Evolutionary conservation across 2,113 vertebrate genomes (phyloP).

Genomic region (Scomber japonicus): DNA sequence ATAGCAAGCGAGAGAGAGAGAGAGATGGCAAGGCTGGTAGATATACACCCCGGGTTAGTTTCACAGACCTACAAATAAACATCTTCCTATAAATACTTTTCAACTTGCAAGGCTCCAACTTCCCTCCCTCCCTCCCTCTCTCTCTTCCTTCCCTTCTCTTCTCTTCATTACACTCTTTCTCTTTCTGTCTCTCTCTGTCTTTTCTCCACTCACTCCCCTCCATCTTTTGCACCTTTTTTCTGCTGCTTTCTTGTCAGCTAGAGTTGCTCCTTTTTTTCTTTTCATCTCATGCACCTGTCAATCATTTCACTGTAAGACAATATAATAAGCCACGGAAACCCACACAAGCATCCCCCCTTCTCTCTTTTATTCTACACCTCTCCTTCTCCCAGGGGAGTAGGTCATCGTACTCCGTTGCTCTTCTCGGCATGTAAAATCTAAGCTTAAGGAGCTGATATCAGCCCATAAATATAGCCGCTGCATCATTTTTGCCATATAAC

Average conservation of each 20-base stretch:
- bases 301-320: slow-evolving; percentile 10
- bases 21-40: slow-evolving; percentile 69
- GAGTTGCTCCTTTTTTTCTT: neutral
- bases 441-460: slow-evolving; percentile 84
- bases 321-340: slow-evolving; percentile 24
- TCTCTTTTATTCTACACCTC: slow-evolving; percentile 26
- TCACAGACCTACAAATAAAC: slow-evolving; percentile 85
- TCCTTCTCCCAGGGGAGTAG: slow-evolving; percentile 42
- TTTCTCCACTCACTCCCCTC: neutral
- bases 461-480: slow-evolving; percentile 80
- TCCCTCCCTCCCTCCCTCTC: neutral
- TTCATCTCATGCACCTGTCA: neutral
- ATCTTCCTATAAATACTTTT: slow-evolving; percentile 84
- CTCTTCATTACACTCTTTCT: neutral
- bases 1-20: slow-evolving; percentile 48
- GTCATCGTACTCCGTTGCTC: slow-evolving; percentile 68
- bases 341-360: neutral
- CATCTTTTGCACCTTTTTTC: neutral
- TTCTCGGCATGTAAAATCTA: slow-evolving; percentile 68
- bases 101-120: slow-evolving; percentile 54
- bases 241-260: neutral
- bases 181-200: neutral
- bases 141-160: neutral
- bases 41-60: slow-evolving; percentile 81
- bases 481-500: slow-evolving; percentile 82